Evolutionary conservation across 1,140 invertebrate genomes (phyloP).

Genomic region (Drosophila sucinea): DNA sequence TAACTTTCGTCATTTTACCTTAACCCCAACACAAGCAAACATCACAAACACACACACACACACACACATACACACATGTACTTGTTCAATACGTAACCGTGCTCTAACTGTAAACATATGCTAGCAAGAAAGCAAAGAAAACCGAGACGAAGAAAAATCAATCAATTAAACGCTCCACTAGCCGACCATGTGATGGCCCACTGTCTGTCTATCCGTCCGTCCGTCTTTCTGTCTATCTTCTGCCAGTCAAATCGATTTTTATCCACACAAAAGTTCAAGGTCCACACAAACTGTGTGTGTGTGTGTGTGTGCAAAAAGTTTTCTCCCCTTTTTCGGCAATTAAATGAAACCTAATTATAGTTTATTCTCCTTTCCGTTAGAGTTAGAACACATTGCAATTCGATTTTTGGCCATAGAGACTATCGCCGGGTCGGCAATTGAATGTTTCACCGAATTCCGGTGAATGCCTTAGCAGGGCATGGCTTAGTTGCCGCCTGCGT

Average conservation of each 20-base stretch:
- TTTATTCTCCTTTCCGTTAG: neutral
- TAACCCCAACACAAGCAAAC: neutral
- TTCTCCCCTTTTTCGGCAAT: neutral
- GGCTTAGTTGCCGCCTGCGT: conserved; percentile 41
- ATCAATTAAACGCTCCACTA: conserved; percentile 28
- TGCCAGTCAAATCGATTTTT: conserved; percentile 60
- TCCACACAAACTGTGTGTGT: conserved; percentile 18
- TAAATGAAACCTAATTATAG: conserved; percentile 15
- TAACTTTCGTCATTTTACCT: conserved; percentile 18
- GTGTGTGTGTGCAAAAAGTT: neutral
- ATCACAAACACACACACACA: neutral
- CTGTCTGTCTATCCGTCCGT: neutral
- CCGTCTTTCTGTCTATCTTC: conserved; percentile 18
- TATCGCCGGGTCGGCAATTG: conserved; percentile 51
- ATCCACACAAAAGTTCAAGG: conserved; percentile 65
- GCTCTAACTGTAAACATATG: conserved; percentile 53
- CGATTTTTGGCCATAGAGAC: conserved; percentile 42
- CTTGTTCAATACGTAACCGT: conserved; percentile 23
- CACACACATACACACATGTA: conserved; percentile 9
- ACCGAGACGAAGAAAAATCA: conserved; percentile 60
- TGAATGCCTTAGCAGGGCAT: conserved; percentile 59
- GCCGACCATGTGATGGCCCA: neutral
- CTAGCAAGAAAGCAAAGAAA: conserved; percentile 30
- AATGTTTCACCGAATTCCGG: conserved; percentile 64
- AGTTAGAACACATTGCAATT: conserved; percentile 42